These are phyloP conservation scores for Ginglymostoma cirratum DNA, from an alignment of 2,113 vertebrate species.

Conservation along the genomic window DNA sequence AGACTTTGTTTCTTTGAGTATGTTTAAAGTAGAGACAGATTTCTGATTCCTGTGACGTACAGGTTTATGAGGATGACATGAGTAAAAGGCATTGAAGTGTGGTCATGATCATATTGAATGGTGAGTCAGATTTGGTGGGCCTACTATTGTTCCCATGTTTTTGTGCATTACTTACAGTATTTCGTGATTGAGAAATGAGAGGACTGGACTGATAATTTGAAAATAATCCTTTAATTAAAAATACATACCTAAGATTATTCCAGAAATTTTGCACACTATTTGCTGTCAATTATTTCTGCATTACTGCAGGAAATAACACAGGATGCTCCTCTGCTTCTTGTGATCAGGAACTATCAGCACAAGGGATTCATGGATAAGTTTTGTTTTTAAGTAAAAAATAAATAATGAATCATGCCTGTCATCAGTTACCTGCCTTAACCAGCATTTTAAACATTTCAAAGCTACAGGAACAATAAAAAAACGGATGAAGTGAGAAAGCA, in stretches of 20 bases:
- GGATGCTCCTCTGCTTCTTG: neutral
- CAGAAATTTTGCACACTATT: neutral
- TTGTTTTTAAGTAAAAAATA: neutral
- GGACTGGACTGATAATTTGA: neutral
- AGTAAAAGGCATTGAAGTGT: no score
- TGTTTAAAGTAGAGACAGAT: no score
- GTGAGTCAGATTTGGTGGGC: no score
- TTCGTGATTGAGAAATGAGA: neutral
- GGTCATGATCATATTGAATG: no score
- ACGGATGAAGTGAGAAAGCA: no score
- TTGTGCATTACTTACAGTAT: neutral
- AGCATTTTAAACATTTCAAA: neutral
- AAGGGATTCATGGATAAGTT: neutral
- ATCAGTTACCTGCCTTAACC: neutral
- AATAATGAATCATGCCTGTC: neutral
- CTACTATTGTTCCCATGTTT: no score
- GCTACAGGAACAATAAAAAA: neutral
- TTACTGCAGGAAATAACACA: neutral
- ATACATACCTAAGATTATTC: neutral
- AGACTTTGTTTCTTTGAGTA: no score
- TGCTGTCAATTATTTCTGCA: neutral
- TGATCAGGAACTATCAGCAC: neutral
- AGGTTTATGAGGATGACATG: no score
- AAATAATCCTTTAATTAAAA: neutral
- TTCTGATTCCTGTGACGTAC: no score